Evolutionary conservation across 1,140 invertebrate genomes (phyloP).

Genomic region (Frieseomelitta varia): DNA sequence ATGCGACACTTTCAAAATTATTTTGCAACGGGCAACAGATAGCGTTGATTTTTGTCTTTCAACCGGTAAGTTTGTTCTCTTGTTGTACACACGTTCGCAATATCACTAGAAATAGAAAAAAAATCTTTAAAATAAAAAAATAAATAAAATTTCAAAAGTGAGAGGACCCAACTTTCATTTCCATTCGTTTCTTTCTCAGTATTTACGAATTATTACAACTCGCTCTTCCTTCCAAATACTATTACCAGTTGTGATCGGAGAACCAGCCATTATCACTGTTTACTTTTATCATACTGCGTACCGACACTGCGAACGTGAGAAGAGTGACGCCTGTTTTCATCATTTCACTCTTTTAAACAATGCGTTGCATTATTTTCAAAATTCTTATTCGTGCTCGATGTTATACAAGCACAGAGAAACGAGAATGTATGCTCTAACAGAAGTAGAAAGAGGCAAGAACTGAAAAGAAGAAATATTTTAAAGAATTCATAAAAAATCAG

Average conservation of each 20-base stretch:
- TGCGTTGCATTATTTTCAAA: constrained; percentile 75
- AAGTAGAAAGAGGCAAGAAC: constrained; percentile 8
- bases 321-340: constrained; percentile 45
- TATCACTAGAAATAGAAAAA: not conserved
- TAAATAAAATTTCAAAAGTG: not conserved
- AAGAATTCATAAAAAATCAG: not conserved
- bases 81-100: no score
- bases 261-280: not conserved
- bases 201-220: not conserved
- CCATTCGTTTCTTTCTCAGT: not conserved
- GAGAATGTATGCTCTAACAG: constrained; percentile 20
- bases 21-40: no score
- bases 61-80: not conserved
- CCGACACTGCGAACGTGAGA: not conserved
- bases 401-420: constrained; percentile 67
- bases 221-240: not conserved
- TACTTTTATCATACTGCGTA: constrained; percentile 56
- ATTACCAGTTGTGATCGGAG: not conserved
- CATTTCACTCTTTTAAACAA: constrained; percentile 55
- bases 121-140: not conserved
- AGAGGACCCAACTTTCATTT: not conserved
- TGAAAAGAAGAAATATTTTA: not conserved
- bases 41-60: no score
- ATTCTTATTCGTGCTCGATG: constrained; percentile 66
- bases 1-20: no score